Evolutionary conservation across 2,888 invertebrate species (phyloP).

Genomic region (Allacma fusca): DNA sequence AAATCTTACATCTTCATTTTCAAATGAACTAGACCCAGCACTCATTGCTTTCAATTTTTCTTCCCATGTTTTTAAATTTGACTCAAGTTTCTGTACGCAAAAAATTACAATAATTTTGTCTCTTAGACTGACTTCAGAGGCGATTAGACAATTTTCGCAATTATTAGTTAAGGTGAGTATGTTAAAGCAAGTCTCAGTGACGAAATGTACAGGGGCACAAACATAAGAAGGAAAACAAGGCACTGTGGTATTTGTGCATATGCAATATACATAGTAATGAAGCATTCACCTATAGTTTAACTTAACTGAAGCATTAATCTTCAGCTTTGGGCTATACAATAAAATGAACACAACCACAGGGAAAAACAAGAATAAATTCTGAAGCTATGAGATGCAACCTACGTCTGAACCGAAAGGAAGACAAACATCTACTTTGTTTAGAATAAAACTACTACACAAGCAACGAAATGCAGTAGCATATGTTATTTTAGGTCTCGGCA

Average conservation of each 20-base stretch:
- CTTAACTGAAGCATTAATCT: too few relatives aligned
- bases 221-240: too few relatives aligned
- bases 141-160: neutral
- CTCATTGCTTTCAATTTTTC: conserved; percentile 73
- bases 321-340: too few relatives aligned
- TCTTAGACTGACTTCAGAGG: neutral
- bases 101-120: neutral
- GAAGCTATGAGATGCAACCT: too few relatives aligned
- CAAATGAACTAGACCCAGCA: conserved; percentile 54
- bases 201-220: too few relatives aligned
- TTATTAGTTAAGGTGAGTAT: neutral
- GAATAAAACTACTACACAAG: neutral
- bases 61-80: conserved; percentile 86
- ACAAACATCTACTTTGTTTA: neutral
- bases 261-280: too few relatives aligned
- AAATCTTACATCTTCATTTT: conserved; percentile 55
- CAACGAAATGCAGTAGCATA: neutral
- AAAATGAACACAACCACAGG: too few relatives aligned
- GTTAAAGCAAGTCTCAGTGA: neutral
- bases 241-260: too few relatives aligned
- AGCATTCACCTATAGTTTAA: too few relatives aligned
- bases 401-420: neutral
- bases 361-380: too few relatives aligned
- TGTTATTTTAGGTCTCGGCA: neutral
- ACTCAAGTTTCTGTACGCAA: conserved; percentile 76